Base-by-base conservation (phyloP, 2,797 vertebrate genomes). In the Brachyrhaphis roseni region DNA sequence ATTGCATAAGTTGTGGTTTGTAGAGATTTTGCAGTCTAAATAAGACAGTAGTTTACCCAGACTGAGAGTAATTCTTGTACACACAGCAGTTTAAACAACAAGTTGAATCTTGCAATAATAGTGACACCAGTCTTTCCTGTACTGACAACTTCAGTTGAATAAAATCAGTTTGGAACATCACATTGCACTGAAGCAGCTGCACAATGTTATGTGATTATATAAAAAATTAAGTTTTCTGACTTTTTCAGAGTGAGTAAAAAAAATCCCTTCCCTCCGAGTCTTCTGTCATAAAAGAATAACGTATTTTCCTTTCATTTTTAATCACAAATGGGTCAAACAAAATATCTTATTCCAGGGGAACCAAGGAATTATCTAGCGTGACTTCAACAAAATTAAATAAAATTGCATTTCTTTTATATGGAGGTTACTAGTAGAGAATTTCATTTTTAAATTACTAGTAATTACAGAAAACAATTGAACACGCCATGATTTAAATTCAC, bases 1-100 rank as follows among this genome's bases (percentile, higher is more conserved):
- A 78, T 81, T 86, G 71, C 75, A 89, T 87, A 87, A 91, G 90
- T 84, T 86, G 80, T 41, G 45, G 55, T 59, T 59, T 91, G 85
- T 75, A 6, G 74, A 78, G 73, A 91, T 93, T 94, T 93, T 87
- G 92, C 89, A 89, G 87, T 82, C 80, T 78, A 83, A 84, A 93
- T 84, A 77, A 87, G 78, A 92, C 79, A 64, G 78, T 85, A 79
- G 75, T 81, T 85, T 82, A 74, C 76, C 87, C 70, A 86, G 83
- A 88, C 74, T 91, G 66, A 88, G 84, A 79, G 82, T 72, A 79
- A 88, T 82, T 66, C 71, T 26, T 15, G 45, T 75, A 89, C 83
- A 86, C 72, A 72, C 79, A 83, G 68, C 57, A 86, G 82, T 84
- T 79, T 66, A 66, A 74, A 82, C 49, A 51, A 74, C 73, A 76